Evolutionary conservation across 2,113 vertebrate species (phyloP).

Genomic region (Trinectes maculatus): DNA sequence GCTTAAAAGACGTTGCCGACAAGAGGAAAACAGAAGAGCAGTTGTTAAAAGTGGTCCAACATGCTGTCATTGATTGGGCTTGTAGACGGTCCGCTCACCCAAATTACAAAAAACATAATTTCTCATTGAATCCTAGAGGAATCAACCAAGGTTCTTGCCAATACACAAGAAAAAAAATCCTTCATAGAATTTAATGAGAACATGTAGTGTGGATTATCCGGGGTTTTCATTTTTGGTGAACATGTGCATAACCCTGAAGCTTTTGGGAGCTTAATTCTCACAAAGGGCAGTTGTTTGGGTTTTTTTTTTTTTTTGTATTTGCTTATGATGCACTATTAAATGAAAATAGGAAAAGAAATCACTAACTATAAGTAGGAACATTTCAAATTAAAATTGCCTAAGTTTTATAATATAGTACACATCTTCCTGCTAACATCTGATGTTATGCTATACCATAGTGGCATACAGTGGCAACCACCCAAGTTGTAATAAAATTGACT

Average conservation of each 20-base stretch:
- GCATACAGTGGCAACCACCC: not conserved
- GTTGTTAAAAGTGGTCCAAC: constrained; percentile 11
- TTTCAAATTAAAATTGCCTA: not conserved
- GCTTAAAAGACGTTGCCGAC: constrained; percentile 1
- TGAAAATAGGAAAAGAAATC: not conserved
- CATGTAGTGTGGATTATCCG: constrained; percentile 17
- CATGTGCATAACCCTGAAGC: not conserved
- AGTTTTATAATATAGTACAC: not conserved
- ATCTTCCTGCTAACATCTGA: not conserved
- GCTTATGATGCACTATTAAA: not conserved
- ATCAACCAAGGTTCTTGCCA: too few species aligned
- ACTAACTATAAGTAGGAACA: not conserved
- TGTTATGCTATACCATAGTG: not conserved
- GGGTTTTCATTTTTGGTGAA: constrained; percentile 14
- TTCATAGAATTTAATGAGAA: constrained; percentile 7
- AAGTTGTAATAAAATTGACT: not conserved
- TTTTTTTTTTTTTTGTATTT: not conserved
- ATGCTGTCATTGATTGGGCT: constrained; percentile 6
- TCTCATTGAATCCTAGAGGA: not conserved
- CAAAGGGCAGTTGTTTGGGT: not conserved
- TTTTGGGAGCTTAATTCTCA: constrained; percentile 30
- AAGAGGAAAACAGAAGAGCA: constrained; percentile 5
- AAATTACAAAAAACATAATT: not conserved
- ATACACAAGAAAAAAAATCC: too few species aligned
- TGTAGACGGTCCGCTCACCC: not conserved